phyloP scores from a whole-genome alignment of 35 echinoderm and acorn worm genomes.

The Patiria miniata region DNA sequence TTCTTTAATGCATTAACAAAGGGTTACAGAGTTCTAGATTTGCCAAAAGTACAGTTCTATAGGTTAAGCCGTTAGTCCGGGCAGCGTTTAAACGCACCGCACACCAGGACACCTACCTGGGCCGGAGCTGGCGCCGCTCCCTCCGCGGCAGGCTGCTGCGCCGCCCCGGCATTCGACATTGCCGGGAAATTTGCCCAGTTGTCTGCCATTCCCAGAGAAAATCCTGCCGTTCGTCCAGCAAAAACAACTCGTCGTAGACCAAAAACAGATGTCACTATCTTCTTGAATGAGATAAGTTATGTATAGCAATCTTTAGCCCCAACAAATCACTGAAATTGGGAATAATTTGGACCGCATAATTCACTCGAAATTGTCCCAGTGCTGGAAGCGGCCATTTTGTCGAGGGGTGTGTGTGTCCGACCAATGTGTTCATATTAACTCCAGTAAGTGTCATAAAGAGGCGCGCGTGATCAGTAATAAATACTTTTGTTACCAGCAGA shows the following conservation, averaged over 20 bases:
- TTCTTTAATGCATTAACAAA: too few species aligned
- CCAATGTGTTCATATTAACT: neutral
- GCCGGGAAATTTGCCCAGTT: neutral
- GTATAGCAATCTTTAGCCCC: neutral
- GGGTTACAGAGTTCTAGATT: too few species aligned
- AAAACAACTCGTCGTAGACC: neutral
- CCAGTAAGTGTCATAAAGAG: too few species aligned
- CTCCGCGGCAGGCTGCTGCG: neutral
- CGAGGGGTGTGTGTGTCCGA: neutral
- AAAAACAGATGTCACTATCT: neutral
- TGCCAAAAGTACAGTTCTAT: too few species aligned
- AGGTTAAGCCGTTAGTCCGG: too few species aligned
- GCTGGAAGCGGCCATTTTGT: constrained; percentile 12
- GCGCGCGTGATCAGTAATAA: too few species aligned
- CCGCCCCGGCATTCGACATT: neutral
- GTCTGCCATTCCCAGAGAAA: neutral
- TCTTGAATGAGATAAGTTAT: neutral
- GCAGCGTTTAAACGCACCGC: neutral
- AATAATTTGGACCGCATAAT: neutral
- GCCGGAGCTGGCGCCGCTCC: neutral
- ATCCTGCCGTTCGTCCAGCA: neutral
- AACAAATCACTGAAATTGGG: neutral
- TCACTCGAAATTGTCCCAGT: constrained; percentile 13
- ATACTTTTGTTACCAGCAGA: too few species aligned
- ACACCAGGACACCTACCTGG: neutral